These are phyloP conservation scores for Chelmon rostratus DNA, from an alignment of 2,797 vertebrate species.

Conservation along the genomic window DNA sequence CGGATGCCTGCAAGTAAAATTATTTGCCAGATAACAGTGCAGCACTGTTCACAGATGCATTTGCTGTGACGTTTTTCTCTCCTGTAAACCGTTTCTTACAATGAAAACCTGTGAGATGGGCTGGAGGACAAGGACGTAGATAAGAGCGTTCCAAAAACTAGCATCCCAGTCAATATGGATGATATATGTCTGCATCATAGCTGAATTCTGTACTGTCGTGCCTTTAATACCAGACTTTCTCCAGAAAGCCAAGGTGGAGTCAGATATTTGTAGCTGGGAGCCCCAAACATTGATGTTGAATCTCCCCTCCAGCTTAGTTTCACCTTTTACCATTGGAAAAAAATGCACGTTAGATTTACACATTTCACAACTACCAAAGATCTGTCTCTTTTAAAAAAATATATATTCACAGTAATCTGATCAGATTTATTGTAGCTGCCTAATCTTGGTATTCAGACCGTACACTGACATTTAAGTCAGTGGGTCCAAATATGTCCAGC, in stretches of 20 bases:
- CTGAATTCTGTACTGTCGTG: neutral
- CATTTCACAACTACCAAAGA: too few species aligned
- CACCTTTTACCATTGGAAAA: neutral
- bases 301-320: neutral
- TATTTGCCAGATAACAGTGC: neutral
- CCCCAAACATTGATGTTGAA: neutral
- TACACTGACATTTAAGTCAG: constrained; percentile 57
- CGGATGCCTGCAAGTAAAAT: constrained; percentile 10
- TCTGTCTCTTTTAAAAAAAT: too few species aligned
- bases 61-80: neutral
- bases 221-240: neutral
- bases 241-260: neutral
- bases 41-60: constrained; percentile 1
- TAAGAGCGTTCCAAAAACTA: neutral
- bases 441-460: constrained; percentile 30
- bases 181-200: neutral
- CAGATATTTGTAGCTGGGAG: neutral
- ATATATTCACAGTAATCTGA: constrained; percentile 7
- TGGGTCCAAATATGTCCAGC: constrained; percentile 66
- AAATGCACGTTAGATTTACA: neutral
- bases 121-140: neutral
- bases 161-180: neutral
- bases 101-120: neutral
- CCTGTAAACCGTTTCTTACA: neutral
- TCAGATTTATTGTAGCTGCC: constrained; percentile 27